phyloP scores from a whole-genome alignment of 1,140 invertebrate genomes.

The Apis cerana region DNA sequence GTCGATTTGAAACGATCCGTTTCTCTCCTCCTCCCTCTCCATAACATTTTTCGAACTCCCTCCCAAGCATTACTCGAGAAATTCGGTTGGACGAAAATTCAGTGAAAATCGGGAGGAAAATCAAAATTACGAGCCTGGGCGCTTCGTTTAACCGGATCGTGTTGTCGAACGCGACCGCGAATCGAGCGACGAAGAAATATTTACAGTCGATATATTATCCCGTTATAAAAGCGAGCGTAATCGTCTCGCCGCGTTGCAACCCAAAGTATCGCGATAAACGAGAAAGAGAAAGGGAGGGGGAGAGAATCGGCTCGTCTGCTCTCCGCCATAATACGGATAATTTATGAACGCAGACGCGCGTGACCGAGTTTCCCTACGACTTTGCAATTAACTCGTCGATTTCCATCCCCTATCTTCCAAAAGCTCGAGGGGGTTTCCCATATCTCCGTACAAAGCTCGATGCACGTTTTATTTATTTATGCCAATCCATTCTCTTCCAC shows the following conservation, averaged over 20 bases:
- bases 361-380: constrained; percentile 12
- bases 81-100: too few species aligned
- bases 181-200: constrained; percentile 36
- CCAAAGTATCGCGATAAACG: constrained; percentile 7
- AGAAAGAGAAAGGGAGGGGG: background rate
- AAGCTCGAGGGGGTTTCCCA: background rate
- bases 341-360: constrained; percentile 47
- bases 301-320: background rate
- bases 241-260: constrained; percentile 4
- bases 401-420: background rate
- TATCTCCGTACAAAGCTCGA: background rate
- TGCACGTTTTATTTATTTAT: constrained; percentile 79
- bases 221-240: constrained; percentile 40
- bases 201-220: constrained; percentile 51
- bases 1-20: constrained; percentile 33
- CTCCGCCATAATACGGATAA: constrained; percentile 57
- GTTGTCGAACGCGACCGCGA: constrained; percentile 1
- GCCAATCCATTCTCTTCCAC: constrained; percentile 68
- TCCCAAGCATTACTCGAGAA: too few species aligned
- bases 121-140: constrained; percentile 16
- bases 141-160: constrained; percentile 5
- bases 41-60: too few species aligned
- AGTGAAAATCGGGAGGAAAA: too few species aligned
- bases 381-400: constrained; percentile 40
- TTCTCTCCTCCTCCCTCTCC: background rate